Evolutionary conservation across 2,888 invertebrate species (phyloP), one percentile per base, ranked within the genome.

Genomic region (Tetragonula carbonaria): DNA sequence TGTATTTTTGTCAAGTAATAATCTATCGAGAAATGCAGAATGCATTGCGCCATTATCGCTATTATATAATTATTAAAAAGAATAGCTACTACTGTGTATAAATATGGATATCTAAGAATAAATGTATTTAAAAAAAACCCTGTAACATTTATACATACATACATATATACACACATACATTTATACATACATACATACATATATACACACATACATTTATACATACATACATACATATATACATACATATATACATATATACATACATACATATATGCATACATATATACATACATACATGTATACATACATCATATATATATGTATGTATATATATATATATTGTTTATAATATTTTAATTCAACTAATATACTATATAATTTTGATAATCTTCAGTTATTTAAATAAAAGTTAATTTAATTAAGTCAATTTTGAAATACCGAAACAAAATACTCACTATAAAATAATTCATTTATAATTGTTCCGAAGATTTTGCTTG

Each of bases 1-100:
- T 93, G 92, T 93, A 93, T 93, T 93, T 93, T 93, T 93, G 91
- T 92, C 92, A 93, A 92, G 91, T 92, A 93, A 93, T 93, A 93
- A 93, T 90, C 91, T 87, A 92, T 87, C 73, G 86, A 92, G 87
- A 85, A 90, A 91, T 91, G 92, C 92, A 91, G 91, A 86, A 91
- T 91, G 92, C 93, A 93, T 92, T 91, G 89, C 82, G 91, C 91
- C 91, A 93, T 90, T 92, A 92, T 81, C 90, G 91, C 91, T 92
- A 92, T 88, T 89, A 90, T 91, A 92, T 90, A 86, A 91, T 90
- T 86, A 90, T 87, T 88, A 87, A 88, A 88, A 82, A 79, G 84
- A 84, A 91, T 91, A 92, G 90, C 86, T 88, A 90, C 88, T 91
- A 93, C 91, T 93, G 93, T 93, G 93, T 93, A 93, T 93, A 93